Evolutionary conservation across 1,140 invertebrate genomes (phyloP), one percentile per base, ranked within the genome.

Genomic region (Periplaneta americana): DNA sequence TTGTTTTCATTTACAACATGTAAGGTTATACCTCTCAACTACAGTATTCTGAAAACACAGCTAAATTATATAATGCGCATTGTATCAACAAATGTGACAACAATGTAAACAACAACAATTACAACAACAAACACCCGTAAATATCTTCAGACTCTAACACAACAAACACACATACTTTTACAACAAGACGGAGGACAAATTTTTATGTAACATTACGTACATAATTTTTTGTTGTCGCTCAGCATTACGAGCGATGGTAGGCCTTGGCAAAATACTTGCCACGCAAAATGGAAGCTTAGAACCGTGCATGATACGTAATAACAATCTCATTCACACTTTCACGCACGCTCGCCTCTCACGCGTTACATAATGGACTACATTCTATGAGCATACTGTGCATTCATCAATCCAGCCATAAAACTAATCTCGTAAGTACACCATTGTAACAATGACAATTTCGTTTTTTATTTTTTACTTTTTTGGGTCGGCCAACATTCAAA

Each of bases 61-160:
- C 79, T 80, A 80, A 32, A 57, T 80, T 31, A 28, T 66, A 66
- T 66, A 15, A 37, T 48, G 78, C 37, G 17, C 34, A 33, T 57
- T 36, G 37, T 74, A 48, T 79, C 74, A 57, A 34, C 80, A 81
- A 81, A 74, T 57, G 74, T 75, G 34, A 57, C 80, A 75, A 66
- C n/a, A 28, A 28, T 28, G 4, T 28, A n/a, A 80, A 76, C 75
- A 81, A 77, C 80, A 80, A 80, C 66, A 78, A 76, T 66, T 74
- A 81, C 74, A 81, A 81, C 76, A 81, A 81, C 80, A 81, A 81
- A 75, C 80, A 80, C 79, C 79, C 79, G 79, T 80, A 80, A 80
- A 80, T 80, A 35, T 80, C 48, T 80, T 32, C 79, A 80, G 79
- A 80, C 79, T 48, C 75, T 78, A 36, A 78, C 76, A 78, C 76